Percentiles rank a stretch among this genome's conserved stretches.
These are phyloP conservation scores for Cotesia vestalis DNA, from an alignment of 1,140 invertebrate species.

Conservation along the genomic window DNA sequence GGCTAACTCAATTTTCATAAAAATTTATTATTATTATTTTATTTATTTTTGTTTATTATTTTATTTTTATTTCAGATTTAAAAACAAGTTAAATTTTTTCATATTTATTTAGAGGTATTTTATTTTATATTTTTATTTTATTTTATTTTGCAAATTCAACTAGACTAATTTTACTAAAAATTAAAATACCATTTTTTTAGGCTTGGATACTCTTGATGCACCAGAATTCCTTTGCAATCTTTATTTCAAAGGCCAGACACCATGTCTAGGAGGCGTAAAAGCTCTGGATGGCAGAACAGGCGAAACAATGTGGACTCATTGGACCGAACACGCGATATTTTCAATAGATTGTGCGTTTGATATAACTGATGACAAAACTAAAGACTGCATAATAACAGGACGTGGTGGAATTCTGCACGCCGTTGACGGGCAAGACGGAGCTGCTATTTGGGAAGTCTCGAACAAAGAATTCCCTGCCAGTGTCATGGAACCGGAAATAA, in stretches of 20 bases:
- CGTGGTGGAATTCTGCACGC: conserved; percentile 77
- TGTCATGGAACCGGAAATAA: conserved; percentile 55
- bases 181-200: conserved; percentile 40
- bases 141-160: background rate
- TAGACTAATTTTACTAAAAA: conserved; percentile 26
- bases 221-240: conserved; percentile 70
- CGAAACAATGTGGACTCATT: conserved; percentile 78
- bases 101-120: conserved; percentile 19
- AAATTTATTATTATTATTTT: conserved; percentile 3
- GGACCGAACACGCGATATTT: conserved; percentile 78
- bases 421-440: conserved; percentile 75
- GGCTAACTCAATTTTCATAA: no score
- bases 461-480: conserved; percentile 44
- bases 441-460: conserved; percentile 74
- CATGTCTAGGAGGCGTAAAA: conserved; percentile 81
- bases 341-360: conserved; percentile 79
- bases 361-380: conserved; percentile 74
- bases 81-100: conserved; percentile 20
- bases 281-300: conserved; percentile 80
- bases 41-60: conserved; percentile 39
- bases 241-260: conserved; percentile 71
- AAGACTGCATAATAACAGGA: conserved; percentile 80
- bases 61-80: conserved; percentile 35
- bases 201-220: conserved; percentile 53
- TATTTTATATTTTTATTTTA: conserved; percentile 21